Conservation (phyloP, 2,797 vertebrate genomes). For the Falco columbarius region DNA sequence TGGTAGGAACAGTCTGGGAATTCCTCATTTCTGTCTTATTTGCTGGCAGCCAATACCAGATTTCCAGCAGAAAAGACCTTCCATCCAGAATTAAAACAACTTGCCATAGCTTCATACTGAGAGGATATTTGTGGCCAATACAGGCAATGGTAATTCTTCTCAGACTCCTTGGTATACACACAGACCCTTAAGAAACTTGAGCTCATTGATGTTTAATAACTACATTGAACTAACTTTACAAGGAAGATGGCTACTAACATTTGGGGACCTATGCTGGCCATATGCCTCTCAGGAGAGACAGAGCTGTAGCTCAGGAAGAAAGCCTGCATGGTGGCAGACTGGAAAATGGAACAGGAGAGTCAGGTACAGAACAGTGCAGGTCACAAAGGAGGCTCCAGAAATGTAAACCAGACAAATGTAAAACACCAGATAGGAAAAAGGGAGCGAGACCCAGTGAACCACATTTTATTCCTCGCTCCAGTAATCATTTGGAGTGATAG, state of each 20-base stretch:
- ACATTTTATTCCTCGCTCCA: background rate
- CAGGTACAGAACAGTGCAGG: rapidly evolving
- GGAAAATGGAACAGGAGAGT: background rate
- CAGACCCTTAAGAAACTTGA: background rate
- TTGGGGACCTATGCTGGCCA: background rate
- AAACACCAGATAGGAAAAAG: background rate
- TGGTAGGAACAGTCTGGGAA: conserved; percentile 7
- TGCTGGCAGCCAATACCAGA: background rate
- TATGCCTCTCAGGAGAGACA: background rate
- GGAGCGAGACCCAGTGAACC: background rate
- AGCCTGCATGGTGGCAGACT: background rate
- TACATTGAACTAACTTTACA: background rate
- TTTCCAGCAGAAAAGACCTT: conserved; percentile 35
- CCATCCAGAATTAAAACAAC: background rate
- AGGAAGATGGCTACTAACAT: background rate
- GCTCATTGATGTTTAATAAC: background rate
- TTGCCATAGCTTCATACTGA: background rate
- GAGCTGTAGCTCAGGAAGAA: background rate
- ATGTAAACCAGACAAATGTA: background rate
- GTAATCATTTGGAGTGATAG: background rate
- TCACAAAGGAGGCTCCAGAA: background rate
- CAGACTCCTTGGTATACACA: background rate
- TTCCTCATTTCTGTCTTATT: conserved; percentile 18
- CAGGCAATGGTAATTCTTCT: background rate
- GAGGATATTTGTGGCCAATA: background rate